These are phyloP conservation scores for Drosophila colorata DNA, from an alignment of 2,888 invertebrate species.

Conservation along the genomic window DNA sequence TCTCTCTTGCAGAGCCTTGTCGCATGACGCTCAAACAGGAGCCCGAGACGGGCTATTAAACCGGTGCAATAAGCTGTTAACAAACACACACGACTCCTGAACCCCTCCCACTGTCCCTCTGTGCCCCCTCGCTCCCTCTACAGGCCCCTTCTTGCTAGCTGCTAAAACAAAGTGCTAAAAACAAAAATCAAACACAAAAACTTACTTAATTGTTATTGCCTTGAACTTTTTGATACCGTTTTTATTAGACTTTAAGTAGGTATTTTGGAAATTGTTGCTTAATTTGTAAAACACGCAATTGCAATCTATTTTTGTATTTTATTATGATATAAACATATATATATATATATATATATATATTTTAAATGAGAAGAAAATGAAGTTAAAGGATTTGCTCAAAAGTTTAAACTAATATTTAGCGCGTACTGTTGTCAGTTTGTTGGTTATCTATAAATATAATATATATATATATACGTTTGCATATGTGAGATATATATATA, in stretches of 20 bases:
- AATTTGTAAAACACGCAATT: slow-evolving; percentile 70
- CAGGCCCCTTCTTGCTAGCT: slow-evolving; percentile 60
- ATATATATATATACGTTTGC: slow-evolving; percentile 12
- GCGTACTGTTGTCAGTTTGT: slow-evolving; percentile 46
- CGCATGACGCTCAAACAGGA: slow-evolving; percentile 85
- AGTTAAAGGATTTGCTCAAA: slow-evolving; percentile 69
- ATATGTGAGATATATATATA: slow-evolving; percentile 29
- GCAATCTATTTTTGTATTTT: slow-evolving; percentile 60
- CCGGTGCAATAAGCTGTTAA: slow-evolving; percentile 59
- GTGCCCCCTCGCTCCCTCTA: slow-evolving; percentile 21
- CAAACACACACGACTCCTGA: slow-evolving; percentile 5
- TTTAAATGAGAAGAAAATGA: slow-evolving; percentile 21
- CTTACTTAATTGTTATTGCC: slow-evolving; percentile 77
- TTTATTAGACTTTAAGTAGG: slow-evolving; percentile 72
- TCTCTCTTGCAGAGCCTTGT: slow-evolving; percentile 74
- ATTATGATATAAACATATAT: slow-evolving; percentile 3
- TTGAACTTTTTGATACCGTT: slow-evolving; percentile 70
- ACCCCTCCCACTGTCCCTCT: neutral
- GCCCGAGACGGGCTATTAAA: slow-evolving; percentile 84
- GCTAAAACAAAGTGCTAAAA: slow-evolving; percentile 60
- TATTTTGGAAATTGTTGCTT: slow-evolving; percentile 79
- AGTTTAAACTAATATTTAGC: slow-evolving; percentile 42
- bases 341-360: neutral
- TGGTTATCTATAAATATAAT: slow-evolving; percentile 56
- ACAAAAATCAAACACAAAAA: slow-evolving; percentile 42